phyloP scores from a whole-genome alignment of 2,113 vertebrate species.

The Nothobranchius kuhntae region DNA sequence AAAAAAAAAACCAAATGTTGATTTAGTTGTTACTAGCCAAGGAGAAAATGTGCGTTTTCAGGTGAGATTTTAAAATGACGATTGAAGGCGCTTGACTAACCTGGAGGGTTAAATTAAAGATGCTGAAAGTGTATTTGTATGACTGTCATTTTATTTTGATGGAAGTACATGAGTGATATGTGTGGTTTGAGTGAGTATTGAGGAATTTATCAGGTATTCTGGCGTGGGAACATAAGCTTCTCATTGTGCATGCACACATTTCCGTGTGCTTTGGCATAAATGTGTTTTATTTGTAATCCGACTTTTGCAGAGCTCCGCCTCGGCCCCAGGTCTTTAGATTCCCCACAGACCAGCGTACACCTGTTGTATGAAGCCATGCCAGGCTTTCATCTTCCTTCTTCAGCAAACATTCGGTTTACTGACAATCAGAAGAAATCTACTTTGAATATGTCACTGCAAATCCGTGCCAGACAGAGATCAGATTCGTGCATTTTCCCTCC shows the following conservation, averaged over 20 bases:
- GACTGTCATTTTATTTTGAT: neutral
- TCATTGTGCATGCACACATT: neutral
- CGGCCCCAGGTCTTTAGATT: constrained; percentile 28
- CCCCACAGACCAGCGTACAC: constrained; percentile 40
- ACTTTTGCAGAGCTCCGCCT: constrained; percentile 39
- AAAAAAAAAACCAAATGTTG: too few species aligned
- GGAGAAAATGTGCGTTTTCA: too few species aligned
- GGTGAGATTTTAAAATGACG: too few species aligned
- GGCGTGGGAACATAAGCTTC: neutral
- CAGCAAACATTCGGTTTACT: constrained; percentile 25
- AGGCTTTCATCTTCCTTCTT: constrained; percentile 43
- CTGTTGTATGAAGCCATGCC: constrained; percentile 51
- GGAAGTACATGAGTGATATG: neutral
- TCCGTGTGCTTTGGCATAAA: constrained; percentile 8
- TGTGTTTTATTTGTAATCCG: constrained; percentile 42
- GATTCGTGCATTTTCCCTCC: neutral
- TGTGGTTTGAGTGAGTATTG: neutral
- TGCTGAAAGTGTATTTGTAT: neutral
- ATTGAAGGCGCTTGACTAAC: too few species aligned
- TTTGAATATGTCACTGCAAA: constrained; percentile 18
- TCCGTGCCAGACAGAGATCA: constrained; percentile 16
- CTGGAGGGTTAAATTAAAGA: too few species aligned
- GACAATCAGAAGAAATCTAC: constrained; percentile 24
- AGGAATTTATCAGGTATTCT: neutral
- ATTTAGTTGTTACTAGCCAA: too few species aligned